Evolutionary conservation across 2,888 invertebrate genomes (phyloP).

Genomic region (Volucella zonaria): DNA sequence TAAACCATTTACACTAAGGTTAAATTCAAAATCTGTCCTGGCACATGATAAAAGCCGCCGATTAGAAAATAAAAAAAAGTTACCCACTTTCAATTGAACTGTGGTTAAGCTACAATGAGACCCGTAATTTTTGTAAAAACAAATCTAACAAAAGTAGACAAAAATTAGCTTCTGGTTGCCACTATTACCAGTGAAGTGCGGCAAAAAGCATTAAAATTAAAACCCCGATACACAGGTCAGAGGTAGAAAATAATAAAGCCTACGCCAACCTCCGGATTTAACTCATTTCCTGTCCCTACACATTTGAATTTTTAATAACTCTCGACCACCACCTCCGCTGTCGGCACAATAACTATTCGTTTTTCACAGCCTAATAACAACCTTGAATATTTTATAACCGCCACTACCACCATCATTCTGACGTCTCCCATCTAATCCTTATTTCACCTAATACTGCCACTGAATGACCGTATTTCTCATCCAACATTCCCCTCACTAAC

Average conservation of each 20-base stretch:
- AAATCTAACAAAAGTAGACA: too few relatives aligned
- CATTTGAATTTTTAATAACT: conserved; percentile 69
- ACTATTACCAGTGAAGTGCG: conserved; percentile 20
- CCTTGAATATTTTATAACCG: conserved; percentile 71
- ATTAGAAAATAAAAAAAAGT: too few relatives aligned
- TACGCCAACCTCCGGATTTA: conserved; percentile 52
- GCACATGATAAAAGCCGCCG: too few relatives aligned
- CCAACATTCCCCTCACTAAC: not conserved
- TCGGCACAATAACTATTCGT: conserved; percentile 24
- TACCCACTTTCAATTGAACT: too few relatives aligned
- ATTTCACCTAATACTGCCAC: conserved; percentile 37
- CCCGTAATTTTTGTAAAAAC: too few relatives aligned
- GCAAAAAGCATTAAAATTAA: conserved; percentile 25
- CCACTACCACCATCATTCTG: conserved; percentile 23
- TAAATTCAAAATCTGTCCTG: too few relatives aligned
- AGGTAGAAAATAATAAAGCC: conserved; percentile 46
- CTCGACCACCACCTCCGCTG: conserved; percentile 39
- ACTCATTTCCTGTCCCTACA: conserved; percentile 71
- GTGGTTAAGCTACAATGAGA: too few relatives aligned
- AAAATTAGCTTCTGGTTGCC: conserved; percentile 6
- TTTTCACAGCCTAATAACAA: conserved; percentile 67
- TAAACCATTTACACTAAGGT: too few relatives aligned
- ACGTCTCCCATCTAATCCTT: conserved; percentile 53
- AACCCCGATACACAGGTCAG: conserved; percentile 30
- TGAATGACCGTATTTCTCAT: conserved; percentile 43